Base-by-base conservation (phyloP, 2,888 invertebrate species). In the Parnassius glacialis region DNA sequence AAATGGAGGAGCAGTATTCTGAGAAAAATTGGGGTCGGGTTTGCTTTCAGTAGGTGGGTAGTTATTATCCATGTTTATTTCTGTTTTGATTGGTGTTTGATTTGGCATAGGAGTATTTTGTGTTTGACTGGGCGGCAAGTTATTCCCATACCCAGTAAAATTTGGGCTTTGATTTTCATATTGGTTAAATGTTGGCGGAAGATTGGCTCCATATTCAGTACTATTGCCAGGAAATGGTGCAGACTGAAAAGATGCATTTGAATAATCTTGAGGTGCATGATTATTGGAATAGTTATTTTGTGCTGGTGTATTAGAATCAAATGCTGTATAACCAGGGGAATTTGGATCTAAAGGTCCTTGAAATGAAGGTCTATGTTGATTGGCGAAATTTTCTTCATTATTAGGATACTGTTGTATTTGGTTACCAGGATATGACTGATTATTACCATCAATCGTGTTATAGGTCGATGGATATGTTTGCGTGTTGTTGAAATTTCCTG, bases 381-480 rank as follows among this genome's bases (percentile, higher is more conserved):
- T 83, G 11, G 70, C 72, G 62, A 83, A 90, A 55, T 76, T 78
- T 47, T 86, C 85, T 70, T 83, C 85, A 63, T 80, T 85, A 60
- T 78, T 80, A 13, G 81, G 71, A 67, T 83, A 88, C 0, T 87
- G 83, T 65, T 82, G 81, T 43, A 84, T 68, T 9, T 85, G 74
- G 65, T 80, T 88, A 16, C 73, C 76, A 20, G 84, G 72, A 67
- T 84, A 90, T 0, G 84, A 68, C 57, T 79, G 81, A 59, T 82
- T 83, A 25, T 67, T 78, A 2, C 83, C 61, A 50, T 84, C 55
- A 50, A 62, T 71, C 0, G 81, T 70, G 55, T 75, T 88, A 59
- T 80, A 90, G 61, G 81, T 85, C 10, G 85, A 76, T 52, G 86
- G 85, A 70, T 81, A 87, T 54, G 83, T 82, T 68, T 83, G 84